These are phyloP conservation scores for Drosophila prosaltans DNA, from an alignment of 1,140 invertebrate genomes.

Conservation along the genomic window DNA sequence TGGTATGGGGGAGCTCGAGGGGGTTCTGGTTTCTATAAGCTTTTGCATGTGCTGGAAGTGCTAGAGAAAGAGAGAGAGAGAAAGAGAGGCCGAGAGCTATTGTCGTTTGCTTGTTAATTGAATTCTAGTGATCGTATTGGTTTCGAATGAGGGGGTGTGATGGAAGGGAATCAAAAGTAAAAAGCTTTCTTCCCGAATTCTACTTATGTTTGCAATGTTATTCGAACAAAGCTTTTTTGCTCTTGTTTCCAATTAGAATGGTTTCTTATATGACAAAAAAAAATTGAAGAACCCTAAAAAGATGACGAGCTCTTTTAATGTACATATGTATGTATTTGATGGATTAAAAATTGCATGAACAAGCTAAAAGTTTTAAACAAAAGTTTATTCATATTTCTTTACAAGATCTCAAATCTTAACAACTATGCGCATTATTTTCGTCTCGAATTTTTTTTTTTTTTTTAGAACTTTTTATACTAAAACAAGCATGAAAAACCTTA, in stretches of 20 bases:
- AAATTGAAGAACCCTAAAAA: no score
- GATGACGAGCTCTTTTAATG: no score
- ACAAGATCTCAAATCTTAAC: no score
- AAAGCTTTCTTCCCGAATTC: neutral
- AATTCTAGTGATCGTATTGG: neutral
- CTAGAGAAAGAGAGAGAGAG: neutral
- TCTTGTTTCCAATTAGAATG: neutral
- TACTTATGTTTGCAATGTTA: neutral
- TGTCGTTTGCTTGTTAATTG: neutral
- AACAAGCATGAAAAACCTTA: no score
- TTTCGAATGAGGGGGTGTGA: neutral
- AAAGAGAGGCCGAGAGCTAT: neutral
- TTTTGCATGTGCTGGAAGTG: neutral
- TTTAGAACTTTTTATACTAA: no score
- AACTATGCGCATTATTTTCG: no score
- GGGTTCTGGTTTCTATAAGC: neutral
- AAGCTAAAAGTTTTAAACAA: no score
- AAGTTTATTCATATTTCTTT: no score
- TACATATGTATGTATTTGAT: no score
- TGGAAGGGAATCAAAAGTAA: neutral
- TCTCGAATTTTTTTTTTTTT: no score
- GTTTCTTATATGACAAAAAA: neutral
- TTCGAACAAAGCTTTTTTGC: neutral
- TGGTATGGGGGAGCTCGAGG: neutral
- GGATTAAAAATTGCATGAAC: no score